These are phyloP conservation scores for Drosophila kohkoa DNA, from an alignment of 1,140 invertebrate genomes.

Conservation along the genomic window DNA sequence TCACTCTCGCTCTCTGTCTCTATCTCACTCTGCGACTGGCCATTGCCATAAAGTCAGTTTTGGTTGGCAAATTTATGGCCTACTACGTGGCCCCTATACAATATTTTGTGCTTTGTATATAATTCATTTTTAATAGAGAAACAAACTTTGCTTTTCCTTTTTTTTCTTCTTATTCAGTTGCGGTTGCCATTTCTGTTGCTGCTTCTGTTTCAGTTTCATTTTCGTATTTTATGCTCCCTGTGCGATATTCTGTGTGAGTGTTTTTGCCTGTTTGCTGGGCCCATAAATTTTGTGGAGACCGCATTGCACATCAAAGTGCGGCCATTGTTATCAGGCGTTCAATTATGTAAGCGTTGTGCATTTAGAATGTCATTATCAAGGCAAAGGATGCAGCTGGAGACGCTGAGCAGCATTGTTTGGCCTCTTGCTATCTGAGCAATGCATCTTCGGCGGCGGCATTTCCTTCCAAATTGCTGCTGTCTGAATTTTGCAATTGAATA, in stretches of 20 bases:
- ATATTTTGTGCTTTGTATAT: conserved; percentile 67
- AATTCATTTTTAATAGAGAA: conserved; percentile 83
- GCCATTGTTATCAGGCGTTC: conserved; percentile 55
- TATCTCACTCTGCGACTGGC: too few species aligned
- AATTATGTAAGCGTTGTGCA: conserved; percentile 67
- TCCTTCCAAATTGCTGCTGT: conserved; percentile 66
- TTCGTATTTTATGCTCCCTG: conserved; percentile 6
- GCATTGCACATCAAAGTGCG: conserved; percentile 37
- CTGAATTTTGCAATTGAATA: conserved; percentile 77
- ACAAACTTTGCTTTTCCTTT: conserved; percentile 62
- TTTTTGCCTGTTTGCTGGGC: conserved; percentile 1
- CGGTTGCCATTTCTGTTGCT: background rate
- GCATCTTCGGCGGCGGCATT: conserved; percentile 56
- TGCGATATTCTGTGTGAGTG: background rate
- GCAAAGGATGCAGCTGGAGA: conserved; percentile 32
- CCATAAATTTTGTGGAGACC: conserved; percentile 36
- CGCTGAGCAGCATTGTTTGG: conserved; percentile 29
- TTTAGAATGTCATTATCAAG: conserved; percentile 72
- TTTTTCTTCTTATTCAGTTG: conserved; percentile 37
- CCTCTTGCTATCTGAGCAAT: conserved; percentile 62
- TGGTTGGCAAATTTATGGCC: conserved; percentile 76
- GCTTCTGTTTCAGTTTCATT: conserved; percentile 15
- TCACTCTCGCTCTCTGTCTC: too few species aligned
- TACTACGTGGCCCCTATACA: conserved; percentile 67
- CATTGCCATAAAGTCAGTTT: conserved; percentile 72